These are phyloP conservation scores for Melanargia galathea DNA, from an alignment of 2,888 invertebrate species.

Conservation along the genomic window DNA sequence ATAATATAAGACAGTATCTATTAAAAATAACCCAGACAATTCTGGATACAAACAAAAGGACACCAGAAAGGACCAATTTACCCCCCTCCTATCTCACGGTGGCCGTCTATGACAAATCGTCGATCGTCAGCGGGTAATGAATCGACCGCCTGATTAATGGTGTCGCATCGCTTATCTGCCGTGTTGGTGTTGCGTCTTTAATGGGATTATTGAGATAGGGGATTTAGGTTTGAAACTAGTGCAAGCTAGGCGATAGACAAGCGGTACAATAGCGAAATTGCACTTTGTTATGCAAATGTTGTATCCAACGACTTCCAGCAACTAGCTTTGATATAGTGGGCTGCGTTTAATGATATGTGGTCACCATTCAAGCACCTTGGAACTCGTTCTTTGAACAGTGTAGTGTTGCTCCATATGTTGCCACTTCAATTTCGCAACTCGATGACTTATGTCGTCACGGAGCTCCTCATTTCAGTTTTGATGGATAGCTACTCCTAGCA, in stretches of 20 bases:
- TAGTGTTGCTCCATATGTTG: too few species aligned
- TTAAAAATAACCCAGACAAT: conserved; percentile 28
- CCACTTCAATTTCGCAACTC: too few species aligned
- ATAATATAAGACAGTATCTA: conserved; percentile 25
- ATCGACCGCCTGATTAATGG: conserved; percentile 76
- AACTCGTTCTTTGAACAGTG: too few species aligned
- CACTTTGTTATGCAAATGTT: background rate
- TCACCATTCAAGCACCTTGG: too few species aligned
- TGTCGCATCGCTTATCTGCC: conserved; percentile 67
- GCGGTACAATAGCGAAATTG: background rate
- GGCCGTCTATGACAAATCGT: conserved; percentile 70
- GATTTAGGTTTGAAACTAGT: background rate
- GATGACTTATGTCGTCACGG: too few species aligned
- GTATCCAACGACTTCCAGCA: too few species aligned
- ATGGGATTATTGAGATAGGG: conserved; percentile 65
- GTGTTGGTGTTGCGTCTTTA: conserved; percentile 67
- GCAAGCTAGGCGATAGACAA: conserved; percentile 8
- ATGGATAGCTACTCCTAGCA: too few species aligned
- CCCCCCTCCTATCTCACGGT: conserved; percentile 44
- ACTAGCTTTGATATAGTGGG: too few species aligned
- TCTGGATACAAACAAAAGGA: conserved; percentile 26
- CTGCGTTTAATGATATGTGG: too few species aligned
- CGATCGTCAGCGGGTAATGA: conserved; percentile 64
- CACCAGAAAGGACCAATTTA: conserved; percentile 43
- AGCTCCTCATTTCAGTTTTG: too few species aligned